These are phyloP conservation scores for Heterodera schachtii DNA, from an alignment of 1,140 invertebrate genomes.

Conservation along the genomic window DNA sequence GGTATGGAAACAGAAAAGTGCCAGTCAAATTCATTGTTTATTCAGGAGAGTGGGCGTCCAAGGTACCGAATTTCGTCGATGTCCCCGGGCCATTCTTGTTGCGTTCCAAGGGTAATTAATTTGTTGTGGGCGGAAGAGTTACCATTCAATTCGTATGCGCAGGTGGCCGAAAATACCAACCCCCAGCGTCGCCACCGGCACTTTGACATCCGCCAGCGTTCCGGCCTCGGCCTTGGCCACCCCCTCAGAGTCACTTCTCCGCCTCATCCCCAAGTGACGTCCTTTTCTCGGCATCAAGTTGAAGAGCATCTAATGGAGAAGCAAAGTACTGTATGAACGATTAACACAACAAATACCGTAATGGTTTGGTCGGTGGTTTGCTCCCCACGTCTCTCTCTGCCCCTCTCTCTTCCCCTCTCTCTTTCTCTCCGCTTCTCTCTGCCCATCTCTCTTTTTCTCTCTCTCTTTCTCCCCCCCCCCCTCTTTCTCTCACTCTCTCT, in stretches of 20 bases:
- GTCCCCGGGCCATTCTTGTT: constrained; percentile 12
- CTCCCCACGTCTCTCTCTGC: neutral
- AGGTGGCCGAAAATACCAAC: neutral
- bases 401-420: neutral
- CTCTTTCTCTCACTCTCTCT: neutral
- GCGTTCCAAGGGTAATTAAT: neutral
- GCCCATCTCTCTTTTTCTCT: neutral
- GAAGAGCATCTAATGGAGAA: neutral
- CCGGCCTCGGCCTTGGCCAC: constrained; percentile 20
- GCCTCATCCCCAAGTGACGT: neutral
- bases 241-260: neutral
- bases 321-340: neutral
- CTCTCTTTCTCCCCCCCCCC: neutral
- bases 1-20: neutral
- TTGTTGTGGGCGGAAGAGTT: neutral
- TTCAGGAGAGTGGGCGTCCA: constrained; percentile 31
- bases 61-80: constrained; percentile 37
- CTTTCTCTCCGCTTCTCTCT: neutral
- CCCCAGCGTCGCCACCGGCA: neutral
- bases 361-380: too few species aligned
- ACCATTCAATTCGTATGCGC: neutral
- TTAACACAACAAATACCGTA: constrained; percentile 8
- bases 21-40: too few species aligned
- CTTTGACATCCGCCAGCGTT: constrained; percentile 36
- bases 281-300: too few species aligned